Percentiles rank a stretch among this genome's conserved stretches.
Evolutionary conservation across 2,888 invertebrate genomes (phyloP).

Genomic region (Eilema griseolum): DNA sequence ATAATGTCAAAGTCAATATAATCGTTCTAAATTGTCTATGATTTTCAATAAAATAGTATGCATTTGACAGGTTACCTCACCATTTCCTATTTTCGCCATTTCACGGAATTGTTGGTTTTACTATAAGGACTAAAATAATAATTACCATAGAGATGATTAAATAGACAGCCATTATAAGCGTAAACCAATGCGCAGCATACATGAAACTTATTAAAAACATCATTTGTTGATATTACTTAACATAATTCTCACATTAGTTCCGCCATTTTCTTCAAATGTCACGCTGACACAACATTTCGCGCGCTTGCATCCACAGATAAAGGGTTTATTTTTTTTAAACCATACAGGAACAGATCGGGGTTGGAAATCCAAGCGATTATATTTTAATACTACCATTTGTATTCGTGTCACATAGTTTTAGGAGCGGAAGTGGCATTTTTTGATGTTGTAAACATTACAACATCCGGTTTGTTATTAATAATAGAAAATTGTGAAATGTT

Average conservation of each 20-base stretch:
- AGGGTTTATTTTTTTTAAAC: constrained; percentile 60
- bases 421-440: constrained; percentile 73
- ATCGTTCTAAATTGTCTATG: too few relatives aligned
- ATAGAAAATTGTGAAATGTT: constrained; percentile 51
- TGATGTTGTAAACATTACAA: constrained; percentile 69
- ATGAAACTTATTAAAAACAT: constrained; percentile 26
- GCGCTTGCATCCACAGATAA: constrained; percentile 75
- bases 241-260: constrained; percentile 39
- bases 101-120: too few relatives aligned
- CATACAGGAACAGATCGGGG: constrained; percentile 54
- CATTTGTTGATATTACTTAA: constrained; percentile 4
- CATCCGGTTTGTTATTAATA: constrained; percentile 70
- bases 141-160: neutral
- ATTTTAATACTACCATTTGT: constrained; percentile 74
- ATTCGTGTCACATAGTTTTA: constrained; percentile 78
- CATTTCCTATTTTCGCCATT: too few relatives aligned
- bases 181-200: constrained; percentile 24
- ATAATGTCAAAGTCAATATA: too few relatives aligned
- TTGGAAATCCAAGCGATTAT: constrained; percentile 56
- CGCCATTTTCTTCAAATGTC: constrained; percentile 72
- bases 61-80: too few relatives aligned
- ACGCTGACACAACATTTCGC: constrained; percentile 73
- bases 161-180: neutral
- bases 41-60: too few relatives aligned
- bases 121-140: neutral